A percentile compares a stretch with the other conserved stretches of the same genome.
Conservation (phyloP, 1,140 invertebrate genomes). For the Notospermus geniculatus region DNA sequence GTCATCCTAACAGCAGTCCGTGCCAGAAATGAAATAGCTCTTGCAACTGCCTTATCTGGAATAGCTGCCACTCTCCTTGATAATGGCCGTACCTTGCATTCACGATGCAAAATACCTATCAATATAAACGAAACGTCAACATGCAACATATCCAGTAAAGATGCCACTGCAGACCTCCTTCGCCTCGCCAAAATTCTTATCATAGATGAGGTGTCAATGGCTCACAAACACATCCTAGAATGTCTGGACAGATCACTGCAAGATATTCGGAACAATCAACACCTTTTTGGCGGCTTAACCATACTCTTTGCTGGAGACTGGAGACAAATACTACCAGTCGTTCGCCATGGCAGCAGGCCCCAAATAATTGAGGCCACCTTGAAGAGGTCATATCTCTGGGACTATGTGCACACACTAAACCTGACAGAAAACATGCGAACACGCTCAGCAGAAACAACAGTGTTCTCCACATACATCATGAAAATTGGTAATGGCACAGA, state of each 20-base stretch:
- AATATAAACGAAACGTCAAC: not conserved
- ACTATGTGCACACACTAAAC: not conserved
- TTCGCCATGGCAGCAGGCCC: not conserved
- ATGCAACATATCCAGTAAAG: not conserved
- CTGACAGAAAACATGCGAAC: not conserved
- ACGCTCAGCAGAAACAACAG: not conserved
- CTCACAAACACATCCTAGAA: not conserved
- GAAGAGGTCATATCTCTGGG: not conserved
- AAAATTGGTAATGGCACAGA: not conserved
- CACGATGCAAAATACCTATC: not conserved
- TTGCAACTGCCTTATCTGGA: not conserved
- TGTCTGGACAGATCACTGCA: not conserved
- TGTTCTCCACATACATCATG: not conserved
- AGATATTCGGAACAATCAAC: not conserved
- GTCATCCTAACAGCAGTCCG: not conserved
- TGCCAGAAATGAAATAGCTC: not conserved
- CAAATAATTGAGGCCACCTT: not conserved
- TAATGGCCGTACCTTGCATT: not conserved
- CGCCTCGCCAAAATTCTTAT: not conserved
- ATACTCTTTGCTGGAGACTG: not conserved
- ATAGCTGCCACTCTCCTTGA: not conserved
- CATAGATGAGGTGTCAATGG: not conserved
- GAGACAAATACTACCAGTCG: not conserved
- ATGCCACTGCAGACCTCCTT: not conserved
- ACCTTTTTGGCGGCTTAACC: not conserved